A percentile compares a stretch with the other conserved stretches of the same genome.
Conservation (phyloP, 2,113 vertebrate genomes). For the Andinoacara biseriatus region DNA sequence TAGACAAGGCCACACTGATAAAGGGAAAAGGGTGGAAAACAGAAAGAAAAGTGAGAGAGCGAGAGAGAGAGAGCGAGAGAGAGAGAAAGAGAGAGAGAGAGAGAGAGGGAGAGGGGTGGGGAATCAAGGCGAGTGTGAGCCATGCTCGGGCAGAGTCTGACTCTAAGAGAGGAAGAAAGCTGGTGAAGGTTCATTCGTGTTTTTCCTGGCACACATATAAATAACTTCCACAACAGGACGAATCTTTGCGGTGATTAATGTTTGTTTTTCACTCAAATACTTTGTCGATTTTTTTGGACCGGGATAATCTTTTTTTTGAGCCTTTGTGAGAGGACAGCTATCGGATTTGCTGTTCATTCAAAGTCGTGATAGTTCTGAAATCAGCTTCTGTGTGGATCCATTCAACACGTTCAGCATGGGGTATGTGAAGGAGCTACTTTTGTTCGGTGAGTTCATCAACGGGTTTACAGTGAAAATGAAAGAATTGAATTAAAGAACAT, state of each 20-base stretch:
- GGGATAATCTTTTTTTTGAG: neutral
- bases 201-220: neutral
- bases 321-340: constrained; percentile 6
- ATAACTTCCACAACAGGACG: neutral
- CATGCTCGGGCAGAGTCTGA: constrained; percentile 17
- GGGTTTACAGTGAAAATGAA: neutral
- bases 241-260: neutral
- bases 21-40: neutral
- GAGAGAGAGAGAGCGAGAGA: neutral
- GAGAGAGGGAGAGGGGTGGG: neutral
- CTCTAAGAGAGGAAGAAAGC: constrained; percentile 31
- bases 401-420: constrained; percentile 38
- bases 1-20: constrained; percentile 9
- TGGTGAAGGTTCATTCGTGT: constrained; percentile 22
- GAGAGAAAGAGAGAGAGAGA: neutral
- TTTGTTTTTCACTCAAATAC: neutral
- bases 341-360: neutral
- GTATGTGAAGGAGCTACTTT: constrained; percentile 31
- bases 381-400: neutral
- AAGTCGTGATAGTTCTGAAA: neutral
- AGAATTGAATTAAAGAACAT: neutral
- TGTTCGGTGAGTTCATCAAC: constrained; percentile 61
- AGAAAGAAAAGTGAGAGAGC: neutral
- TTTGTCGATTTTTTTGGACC: constrained; percentile 26
- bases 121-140: constrained; percentile 1